These are phyloP conservation scores for Siniperca undulata DNA, from an alignment of 2,797 vertebrate species.

Conservation along the genomic window DNA sequence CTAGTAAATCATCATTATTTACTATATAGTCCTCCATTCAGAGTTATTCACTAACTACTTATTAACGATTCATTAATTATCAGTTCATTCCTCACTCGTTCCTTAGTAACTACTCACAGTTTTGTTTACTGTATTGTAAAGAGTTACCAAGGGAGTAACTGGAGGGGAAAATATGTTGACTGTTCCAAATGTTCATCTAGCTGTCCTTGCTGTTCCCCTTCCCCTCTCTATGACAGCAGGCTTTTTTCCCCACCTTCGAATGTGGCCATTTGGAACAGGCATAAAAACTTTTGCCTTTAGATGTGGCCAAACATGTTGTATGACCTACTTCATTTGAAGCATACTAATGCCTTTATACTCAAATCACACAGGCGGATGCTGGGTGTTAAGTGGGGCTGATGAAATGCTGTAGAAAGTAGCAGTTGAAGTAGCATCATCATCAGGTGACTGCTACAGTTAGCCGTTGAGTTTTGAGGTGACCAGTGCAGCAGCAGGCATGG, in stretches of 20 bases:
- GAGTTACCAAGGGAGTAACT: neutral
- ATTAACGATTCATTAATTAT: neutral
- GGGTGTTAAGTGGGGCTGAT: neutral
- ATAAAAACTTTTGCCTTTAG: neutral
- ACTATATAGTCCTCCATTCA: too few species aligned
- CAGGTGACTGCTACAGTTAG: neutral
- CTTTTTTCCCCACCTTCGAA: too few species aligned
- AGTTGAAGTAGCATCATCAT: neutral
- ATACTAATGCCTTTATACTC: neutral
- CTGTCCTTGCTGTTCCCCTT: neutral
- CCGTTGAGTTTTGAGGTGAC: conserved; percentile 2
- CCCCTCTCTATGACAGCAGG: neutral
- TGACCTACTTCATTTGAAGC: neutral
- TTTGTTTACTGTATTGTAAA: too few species aligned
- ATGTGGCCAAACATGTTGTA: neutral
- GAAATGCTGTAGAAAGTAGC: neutral
- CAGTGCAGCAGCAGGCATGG: neutral
- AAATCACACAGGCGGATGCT: neutral
- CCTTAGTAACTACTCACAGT: too few species aligned
- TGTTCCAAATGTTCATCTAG: neutral
- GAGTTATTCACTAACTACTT: too few species aligned
- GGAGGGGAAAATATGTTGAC: neutral
- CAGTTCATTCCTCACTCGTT: too few species aligned
- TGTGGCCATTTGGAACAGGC: neutral
- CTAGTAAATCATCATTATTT: too few species aligned